Evolutionary conservation across 2,797 vertebrate genomes (phyloP).

Genomic region (Falco peregrinus): DNA sequence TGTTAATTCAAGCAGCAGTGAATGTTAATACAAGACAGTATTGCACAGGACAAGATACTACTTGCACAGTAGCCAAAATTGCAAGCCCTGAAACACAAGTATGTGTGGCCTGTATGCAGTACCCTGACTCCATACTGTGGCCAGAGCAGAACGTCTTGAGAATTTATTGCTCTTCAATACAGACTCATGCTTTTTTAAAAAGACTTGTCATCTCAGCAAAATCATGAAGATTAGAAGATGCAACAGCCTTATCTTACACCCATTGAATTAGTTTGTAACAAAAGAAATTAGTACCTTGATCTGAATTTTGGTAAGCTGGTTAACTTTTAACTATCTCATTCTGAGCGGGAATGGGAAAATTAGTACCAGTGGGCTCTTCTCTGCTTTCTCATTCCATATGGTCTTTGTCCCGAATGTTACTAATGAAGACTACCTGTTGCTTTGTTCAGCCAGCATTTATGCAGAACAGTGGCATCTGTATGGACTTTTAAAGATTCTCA

Average conservation of each 20-base stretch:
- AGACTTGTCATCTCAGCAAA: neutral
- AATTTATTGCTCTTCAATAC: neutral
- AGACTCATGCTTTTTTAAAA: neutral
- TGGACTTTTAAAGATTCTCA: neutral
- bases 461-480: neutral
- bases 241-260: neutral
- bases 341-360: neutral
- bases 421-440: neutral
- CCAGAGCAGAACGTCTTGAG: neutral
- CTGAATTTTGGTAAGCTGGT: neutral
- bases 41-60: neutral
- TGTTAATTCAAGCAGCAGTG: neutral
- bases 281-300: neutral
- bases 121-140: neutral
- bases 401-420: neutral
- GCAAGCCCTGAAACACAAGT: neutral
- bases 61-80: neutral
- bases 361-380: neutral
- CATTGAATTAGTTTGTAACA: neutral
- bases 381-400: neutral
- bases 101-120: neutral
- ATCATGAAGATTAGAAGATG: neutral
- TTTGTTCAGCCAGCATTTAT: neutral
- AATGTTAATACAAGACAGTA: neutral
- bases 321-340: neutral